A percentile compares a stretch with the other conserved stretches of the same genome.
Evolutionary conservation across 2,797 vertebrate genomes (phyloP).

Genomic region (Enoplosus armatus): DNA sequence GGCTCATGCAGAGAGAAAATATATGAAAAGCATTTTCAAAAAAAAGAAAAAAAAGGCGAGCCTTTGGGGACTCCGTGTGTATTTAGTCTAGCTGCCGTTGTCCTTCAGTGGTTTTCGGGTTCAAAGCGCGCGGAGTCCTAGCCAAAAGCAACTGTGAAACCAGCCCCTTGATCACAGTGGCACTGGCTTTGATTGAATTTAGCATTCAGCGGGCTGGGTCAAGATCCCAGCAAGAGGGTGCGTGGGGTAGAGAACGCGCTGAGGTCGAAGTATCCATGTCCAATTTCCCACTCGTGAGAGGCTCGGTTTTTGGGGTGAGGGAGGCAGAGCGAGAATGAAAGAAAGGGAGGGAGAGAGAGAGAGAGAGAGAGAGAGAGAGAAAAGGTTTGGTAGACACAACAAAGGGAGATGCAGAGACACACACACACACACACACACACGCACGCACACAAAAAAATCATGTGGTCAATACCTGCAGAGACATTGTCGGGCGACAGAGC

Average conservation of each 20-base stretch:
- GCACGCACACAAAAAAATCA: background rate
- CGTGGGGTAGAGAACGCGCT: slow-evolving; percentile 42
- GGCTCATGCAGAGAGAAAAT: slow-evolving; percentile 59
- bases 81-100: slow-evolving; percentile 57
- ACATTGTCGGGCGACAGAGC: background rate
- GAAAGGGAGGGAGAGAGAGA: background rate
- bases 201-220: slow-evolving; percentile 51
- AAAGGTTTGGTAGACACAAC: background rate
- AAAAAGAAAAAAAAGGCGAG: slow-evolving; percentile 27
- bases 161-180: slow-evolving; percentile 61
- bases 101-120: slow-evolving; percentile 51
- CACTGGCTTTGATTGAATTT: slow-evolving; percentile 61
- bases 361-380: background rate
- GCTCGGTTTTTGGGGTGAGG: background rate
- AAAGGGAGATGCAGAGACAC: slow-evolving; percentile 1
- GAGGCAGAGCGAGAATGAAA: background rate
- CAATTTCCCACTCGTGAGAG: slow-evolving; percentile 25
- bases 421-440: too few species aligned
- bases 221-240: slow-evolving; percentile 32
- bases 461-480: background rate
- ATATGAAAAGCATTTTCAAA: slow-evolving; percentile 61
- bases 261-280: slow-evolving; percentile 42
- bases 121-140: slow-evolving; percentile 53
- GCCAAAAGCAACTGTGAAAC: slow-evolving; percentile 71
- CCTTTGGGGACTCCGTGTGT: slow-evolving; percentile 51